Evolutionary conservation across 2,888 invertebrate genomes (phyloP).

Genomic region (Hirtodrosophila duncani): DNA sequence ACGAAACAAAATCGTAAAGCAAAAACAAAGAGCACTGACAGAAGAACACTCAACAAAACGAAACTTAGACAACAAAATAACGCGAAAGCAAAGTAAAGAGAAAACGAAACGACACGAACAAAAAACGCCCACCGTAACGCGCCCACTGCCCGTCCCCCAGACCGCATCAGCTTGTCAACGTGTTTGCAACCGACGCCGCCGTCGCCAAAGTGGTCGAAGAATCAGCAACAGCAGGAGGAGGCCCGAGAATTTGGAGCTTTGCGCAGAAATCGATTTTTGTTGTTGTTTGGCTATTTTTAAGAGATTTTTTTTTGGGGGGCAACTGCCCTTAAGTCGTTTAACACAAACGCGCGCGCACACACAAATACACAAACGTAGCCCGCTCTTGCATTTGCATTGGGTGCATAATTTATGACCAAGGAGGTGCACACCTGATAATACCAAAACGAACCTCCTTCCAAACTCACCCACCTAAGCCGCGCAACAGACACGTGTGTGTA

Average conservation of each 20-base stretch:
- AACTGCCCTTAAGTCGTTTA: slow-evolving; percentile 49
- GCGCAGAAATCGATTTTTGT: slow-evolving; percentile 77
- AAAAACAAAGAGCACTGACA: slow-evolving; percentile 25
- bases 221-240: slow-evolving; percentile 38
- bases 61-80: slow-evolving; percentile 53
- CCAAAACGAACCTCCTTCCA: neutral
- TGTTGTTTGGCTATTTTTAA: slow-evolving; percentile 68
- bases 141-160: slow-evolving; percentile 23
- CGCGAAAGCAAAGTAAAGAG: slow-evolving; percentile 32
- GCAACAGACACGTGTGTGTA: slow-evolving; percentile 16
- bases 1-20: slow-evolving; percentile 20
- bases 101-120: slow-evolving; percentile 49
- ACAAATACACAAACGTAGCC: slow-evolving; percentile 8
- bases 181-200: slow-evolving; percentile 11
- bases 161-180: too few species aligned
- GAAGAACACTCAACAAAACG: slow-evolving; percentile 39
- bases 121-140: slow-evolving; percentile 66
- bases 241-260: slow-evolving; percentile 57
- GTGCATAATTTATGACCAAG: neutral
- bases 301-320: slow-evolving; percentile 42
- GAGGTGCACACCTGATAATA: neutral
- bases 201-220: slow-evolving; percentile 20
- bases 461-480: neutral
- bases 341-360: slow-evolving; percentile 5
- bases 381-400: slow-evolving; percentile 6